Base-by-base conservation (phyloP, 2,113 vertebrate genomes). In the Pseudopodoces humilis region DNA sequence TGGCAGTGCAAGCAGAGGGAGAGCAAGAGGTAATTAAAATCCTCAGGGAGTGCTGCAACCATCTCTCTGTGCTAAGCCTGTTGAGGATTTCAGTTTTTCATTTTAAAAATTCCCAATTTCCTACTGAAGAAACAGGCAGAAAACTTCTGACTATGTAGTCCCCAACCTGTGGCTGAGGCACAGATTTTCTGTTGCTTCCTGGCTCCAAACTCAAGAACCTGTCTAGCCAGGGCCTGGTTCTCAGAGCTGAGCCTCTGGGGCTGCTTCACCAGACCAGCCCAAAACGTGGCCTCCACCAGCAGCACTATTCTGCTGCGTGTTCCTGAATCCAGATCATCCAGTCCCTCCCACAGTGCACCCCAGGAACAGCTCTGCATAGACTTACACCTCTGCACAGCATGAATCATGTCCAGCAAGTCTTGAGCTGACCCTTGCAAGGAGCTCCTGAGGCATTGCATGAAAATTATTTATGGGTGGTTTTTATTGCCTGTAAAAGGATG, bases 381-480 rank as follows among this genome's bases (percentile, higher is more conserved):
- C 60, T 67, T 81, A 60, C 44, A 41, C 20, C 41, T 50, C 59
- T 41, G 63, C 50, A 59, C 33, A 52, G 49, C 18, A 11, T 60
- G 83, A 88, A 71, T 90, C 79, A 71, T 12, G 52, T 71, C 72
- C 83, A 95, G 60, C 0, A 0, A 80, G 60, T 71, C 75, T 93
- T 44, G 79, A 94, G 60, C 59, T 93, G 85, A 94, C 80, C 83
- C 75, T 77, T 68, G 41, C 71, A 50, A 93, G 76, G 33, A 78
- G 43, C 83, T 92, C 83, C 76, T 49, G 71, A 92, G 85, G 85
- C 85, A 49, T 11, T n/a, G 52, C 9, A 10, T 44, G 47, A 77
- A 94, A 83, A 81, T 86, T 83, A 92, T 92, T 93, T 96, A 88
- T 60, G 80, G 71, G n/a, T 83, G 72, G 5, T 49, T 96, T 97